A percentile compares a stretch with the other conserved stretches of the same genome.
These are phyloP conservation scores for Drosophila erecta DNA, from an alignment of 1,140 invertebrate genomes.

Conservation along the genomic window DNA sequence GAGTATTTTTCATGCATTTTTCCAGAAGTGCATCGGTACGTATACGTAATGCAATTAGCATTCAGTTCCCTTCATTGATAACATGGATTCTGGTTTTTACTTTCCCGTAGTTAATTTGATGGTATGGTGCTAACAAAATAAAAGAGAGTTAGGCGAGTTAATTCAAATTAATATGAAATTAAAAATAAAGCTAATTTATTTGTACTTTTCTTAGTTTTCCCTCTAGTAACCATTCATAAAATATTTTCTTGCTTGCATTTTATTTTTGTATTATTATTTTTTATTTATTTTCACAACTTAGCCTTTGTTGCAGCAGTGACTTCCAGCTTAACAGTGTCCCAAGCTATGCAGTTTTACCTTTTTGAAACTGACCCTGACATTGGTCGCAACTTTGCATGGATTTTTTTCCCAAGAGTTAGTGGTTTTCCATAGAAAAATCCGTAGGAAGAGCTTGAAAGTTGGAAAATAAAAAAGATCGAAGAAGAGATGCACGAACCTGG, in stretches of 20 bases:
- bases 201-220: too few species aligned
- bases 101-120: too few species aligned
- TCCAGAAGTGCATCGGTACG: conserved; percentile 4
- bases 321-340: neutral
- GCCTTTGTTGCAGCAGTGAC: neutral
- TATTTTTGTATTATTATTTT: too few species aligned
- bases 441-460: neutral
- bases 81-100: too few species aligned
- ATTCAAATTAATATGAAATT: too few species aligned
- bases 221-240: too few species aligned
- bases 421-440: conserved; percentile 1
- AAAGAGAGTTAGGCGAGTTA: too few species aligned
- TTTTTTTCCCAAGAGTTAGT: conserved; percentile 6
- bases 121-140: too few species aligned
- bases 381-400: conserved; percentile 5
- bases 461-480: neutral
- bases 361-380: conserved; percentile 24
- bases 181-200: too few species aligned
- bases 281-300: neutral
- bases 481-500: conserved; percentile 16
- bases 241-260: too few species aligned
- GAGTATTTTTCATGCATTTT: neutral
- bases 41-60: conserved; percentile 29
- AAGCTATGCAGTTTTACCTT: conserved; percentile 1
- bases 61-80: neutral